phyloP scores from a whole-genome alignment of 2,113 vertebrate species.

The Orthonyx spaldingii region DNA sequence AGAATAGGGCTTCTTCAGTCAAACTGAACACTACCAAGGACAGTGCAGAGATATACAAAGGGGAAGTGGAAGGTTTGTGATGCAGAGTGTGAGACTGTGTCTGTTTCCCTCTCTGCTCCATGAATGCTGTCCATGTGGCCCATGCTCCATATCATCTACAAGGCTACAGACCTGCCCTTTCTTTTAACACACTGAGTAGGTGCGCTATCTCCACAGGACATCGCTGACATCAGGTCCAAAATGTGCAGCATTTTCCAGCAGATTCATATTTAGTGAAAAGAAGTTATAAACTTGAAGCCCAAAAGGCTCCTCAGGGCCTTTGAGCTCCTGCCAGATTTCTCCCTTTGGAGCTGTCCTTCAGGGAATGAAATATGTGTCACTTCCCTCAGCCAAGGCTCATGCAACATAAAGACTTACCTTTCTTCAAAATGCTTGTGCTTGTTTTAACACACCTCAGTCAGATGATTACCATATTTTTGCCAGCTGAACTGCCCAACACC shows the following conservation, averaged over 20 bases:
- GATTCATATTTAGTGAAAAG: neutral
- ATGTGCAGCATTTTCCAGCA: neutral
- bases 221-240: neutral
- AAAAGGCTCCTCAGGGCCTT: neutral
- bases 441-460: neutral
- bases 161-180: neutral
- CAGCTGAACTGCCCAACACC: neutral
- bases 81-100: neutral
- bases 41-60: neutral
- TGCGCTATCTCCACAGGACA: fast-evolving
- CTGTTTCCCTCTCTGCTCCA: neutral
- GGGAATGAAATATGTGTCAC: neutral
- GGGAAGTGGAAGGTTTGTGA: neutral
- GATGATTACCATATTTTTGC: no score
- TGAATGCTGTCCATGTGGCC: neutral
- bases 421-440: neutral
- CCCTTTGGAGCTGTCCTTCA: neutral
- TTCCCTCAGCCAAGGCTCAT: neutral
- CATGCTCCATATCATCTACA: neutral
- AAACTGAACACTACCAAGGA: neutral
- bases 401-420: neutral
- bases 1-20: neutral
- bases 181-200: neutral
- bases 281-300: neutral
- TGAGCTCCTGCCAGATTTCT: neutral